phyloP scores from a whole-genome alignment of 2,888 invertebrate species.

The Tenthredo distinguenda region DNA sequence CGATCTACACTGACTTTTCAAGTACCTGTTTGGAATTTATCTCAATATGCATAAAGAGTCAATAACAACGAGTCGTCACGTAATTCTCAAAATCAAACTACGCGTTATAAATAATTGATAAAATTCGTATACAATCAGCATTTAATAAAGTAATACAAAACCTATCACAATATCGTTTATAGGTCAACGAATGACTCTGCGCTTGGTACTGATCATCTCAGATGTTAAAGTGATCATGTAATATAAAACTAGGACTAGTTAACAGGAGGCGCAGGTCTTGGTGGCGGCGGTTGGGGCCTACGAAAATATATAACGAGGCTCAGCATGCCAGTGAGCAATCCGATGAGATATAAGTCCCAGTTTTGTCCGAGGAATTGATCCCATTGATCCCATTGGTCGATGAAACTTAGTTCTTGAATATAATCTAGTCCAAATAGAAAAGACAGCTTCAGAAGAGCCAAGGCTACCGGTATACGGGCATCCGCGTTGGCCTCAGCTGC shows the following conservation, averaged over 20 bases:
- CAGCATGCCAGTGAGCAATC: conserved; percentile 89
- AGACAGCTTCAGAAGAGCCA: conserved; percentile 93
- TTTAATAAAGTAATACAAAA: conserved; percentile 22
- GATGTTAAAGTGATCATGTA: background rate
- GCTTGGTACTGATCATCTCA: conserved; percentile 35
- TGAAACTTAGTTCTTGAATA: conserved; percentile 84
- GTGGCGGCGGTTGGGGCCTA: conserved; percentile 78
- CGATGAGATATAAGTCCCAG: conserved; percentile 97
- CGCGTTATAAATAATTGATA: background rate
- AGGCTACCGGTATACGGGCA: conserved; percentile 95
- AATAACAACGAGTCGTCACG: background rate
- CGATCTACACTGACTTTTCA: background rate
- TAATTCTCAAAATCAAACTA: background rate
- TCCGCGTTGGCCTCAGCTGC: conserved; percentile 96
- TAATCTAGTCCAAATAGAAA: conserved; percentile 87
- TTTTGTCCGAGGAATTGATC: conserved; percentile 89
- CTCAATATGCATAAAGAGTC: background rate
- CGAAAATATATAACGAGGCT: conserved; percentile 91
- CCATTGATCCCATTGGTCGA: conserved; percentile 81
- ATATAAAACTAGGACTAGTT: conserved; percentile 62
- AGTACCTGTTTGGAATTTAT: background rate
- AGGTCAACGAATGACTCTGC: conserved; percentile 31
- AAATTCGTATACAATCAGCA: conserved; percentile 24
- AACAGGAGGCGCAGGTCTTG: conserved; percentile 66
- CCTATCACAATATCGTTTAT: conserved; percentile 5